A percentile compares a stretch with the other conserved stretches of the same genome.
These are phyloP conservation scores for Sympetrum striolatum DNA, from an alignment of 2,888 invertebrate species.

Conservation along the genomic window DNA sequence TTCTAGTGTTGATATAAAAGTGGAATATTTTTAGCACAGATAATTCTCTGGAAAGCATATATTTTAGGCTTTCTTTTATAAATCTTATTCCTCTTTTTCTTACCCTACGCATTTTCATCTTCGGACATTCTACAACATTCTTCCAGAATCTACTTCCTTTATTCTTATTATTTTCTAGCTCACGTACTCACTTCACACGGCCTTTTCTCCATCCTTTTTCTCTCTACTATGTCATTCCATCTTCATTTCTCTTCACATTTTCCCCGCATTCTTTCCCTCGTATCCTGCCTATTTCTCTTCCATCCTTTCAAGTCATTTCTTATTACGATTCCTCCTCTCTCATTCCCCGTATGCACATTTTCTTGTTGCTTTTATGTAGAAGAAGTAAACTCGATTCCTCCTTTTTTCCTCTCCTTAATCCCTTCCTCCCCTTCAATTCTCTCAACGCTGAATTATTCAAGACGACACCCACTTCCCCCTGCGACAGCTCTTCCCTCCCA, in stretches of 20 bases:
- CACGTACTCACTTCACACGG: background rate
- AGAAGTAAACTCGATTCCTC: background rate
- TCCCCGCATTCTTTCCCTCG: background rate
- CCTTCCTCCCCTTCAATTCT: background rate
- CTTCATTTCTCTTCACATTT: background rate
- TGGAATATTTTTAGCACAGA: too few relatives aligned
- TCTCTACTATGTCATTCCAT: background rate
- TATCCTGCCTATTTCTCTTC: background rate
- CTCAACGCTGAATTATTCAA: slow-evolving; percentile 34
- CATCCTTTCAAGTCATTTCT: background rate
- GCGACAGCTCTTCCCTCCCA: background rate
- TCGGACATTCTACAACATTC: too few relatives aligned
- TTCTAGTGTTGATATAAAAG: too few relatives aligned
- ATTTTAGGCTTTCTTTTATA: background rate
- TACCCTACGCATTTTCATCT: background rate
- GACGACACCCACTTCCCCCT: slow-evolving; percentile 4
- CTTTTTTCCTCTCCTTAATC: background rate
- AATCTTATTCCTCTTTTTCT: background rate
- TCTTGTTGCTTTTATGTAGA: background rate
- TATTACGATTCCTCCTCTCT: background rate
- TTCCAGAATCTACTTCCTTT: background rate
- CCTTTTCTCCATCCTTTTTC: background rate
- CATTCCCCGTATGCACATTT: background rate
- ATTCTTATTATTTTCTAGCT: background rate
- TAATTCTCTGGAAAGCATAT: background rate